phyloP scores from a whole-genome alignment of 2,888 invertebrate genomes.

The Latrodectus elegans region DNA sequence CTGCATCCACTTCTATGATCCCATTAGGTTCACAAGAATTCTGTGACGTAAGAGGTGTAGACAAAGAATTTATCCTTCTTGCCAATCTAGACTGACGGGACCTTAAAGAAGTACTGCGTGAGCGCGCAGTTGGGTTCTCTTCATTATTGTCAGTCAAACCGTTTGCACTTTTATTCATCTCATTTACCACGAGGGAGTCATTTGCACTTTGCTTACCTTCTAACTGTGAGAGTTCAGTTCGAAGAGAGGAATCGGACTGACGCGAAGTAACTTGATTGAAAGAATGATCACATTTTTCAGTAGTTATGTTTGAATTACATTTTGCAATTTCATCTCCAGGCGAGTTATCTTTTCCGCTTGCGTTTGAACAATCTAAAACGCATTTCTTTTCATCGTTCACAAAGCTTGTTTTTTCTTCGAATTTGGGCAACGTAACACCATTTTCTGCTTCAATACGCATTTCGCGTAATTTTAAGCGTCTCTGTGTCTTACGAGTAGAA shows the following conservation, averaged over 20 bases:
- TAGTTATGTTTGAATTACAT: no score
- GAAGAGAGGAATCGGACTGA: background rate
- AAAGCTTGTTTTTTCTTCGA: background rate
- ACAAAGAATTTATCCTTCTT: slow-evolving; percentile 49
- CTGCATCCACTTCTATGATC: background rate
- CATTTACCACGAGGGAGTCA: background rate
- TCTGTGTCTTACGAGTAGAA: slow-evolving; percentile 51
- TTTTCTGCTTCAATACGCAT: slow-evolving; percentile 65
- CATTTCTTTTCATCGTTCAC: background rate
- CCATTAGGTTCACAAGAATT: slow-evolving; percentile 10
- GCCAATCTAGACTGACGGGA: slow-evolving; percentile 59
- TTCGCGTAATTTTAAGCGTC: slow-evolving; percentile 49
- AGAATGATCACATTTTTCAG: no score
- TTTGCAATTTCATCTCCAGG: background rate
- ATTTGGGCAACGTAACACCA: slow-evolving; percentile 16
- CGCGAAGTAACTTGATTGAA: background rate
- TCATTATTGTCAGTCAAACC: background rate
- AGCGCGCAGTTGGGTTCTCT: background rate
- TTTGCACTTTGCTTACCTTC: background rate
- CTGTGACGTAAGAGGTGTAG: slow-evolving; percentile 47
- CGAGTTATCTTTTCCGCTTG: background rate
- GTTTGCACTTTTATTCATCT: background rate
- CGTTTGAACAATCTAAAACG: background rate
- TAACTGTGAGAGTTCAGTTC: background rate
- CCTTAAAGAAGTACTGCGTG: slow-evolving; percentile 45